A percentile compares a stretch with the other conserved stretches of the same genome.
phyloP scores from a whole-genome alignment of 2,888 invertebrate genomes.

The Sinopyrophorus schimmeli region DNA sequence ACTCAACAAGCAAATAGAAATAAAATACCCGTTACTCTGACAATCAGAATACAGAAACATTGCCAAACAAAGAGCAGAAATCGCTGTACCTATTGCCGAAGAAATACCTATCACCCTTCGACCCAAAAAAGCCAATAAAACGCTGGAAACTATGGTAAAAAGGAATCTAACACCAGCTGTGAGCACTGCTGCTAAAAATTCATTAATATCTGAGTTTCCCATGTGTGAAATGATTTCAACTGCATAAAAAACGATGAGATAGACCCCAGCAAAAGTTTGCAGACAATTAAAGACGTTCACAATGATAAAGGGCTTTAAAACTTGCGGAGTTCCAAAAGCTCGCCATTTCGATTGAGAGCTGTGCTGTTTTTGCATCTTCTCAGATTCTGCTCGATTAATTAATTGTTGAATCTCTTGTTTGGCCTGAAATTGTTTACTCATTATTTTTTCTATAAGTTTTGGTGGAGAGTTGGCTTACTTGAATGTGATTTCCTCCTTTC shows the following conservation, averaged over 20 bases:
- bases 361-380: conserved; percentile 48
- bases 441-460: neutral
- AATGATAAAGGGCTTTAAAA: conserved; percentile 72
- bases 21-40: conserved; percentile 49
- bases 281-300: conserved; percentile 74
- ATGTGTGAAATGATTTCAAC: conserved; percentile 69
- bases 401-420: conserved; percentile 67
- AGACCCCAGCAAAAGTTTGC: conserved; percentile 76
- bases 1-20: conserved; percentile 60
- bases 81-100: conserved; percentile 69
- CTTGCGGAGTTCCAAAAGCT: conserved; percentile 61
- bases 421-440: conserved; percentile 53
- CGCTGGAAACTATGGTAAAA: conserved; percentile 68
- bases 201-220: conserved; percentile 55
- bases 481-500: conserved; percentile 46
- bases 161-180: conserved; percentile 69
- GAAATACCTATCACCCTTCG: conserved; percentile 67
- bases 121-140: conserved; percentile 66
- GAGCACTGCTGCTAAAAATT: conserved; percentile 66
- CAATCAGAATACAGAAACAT: conserved; percentile 56
- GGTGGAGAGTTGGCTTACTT: conserved; percentile 42
- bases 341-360: conserved; percentile 50
- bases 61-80: conserved; percentile 65
- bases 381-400: conserved; percentile 63
- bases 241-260: conserved; percentile 77